phyloP scores from a whole-genome alignment of 2,797 vertebrate species.

The Cetoscarus ocellatus region DNA sequence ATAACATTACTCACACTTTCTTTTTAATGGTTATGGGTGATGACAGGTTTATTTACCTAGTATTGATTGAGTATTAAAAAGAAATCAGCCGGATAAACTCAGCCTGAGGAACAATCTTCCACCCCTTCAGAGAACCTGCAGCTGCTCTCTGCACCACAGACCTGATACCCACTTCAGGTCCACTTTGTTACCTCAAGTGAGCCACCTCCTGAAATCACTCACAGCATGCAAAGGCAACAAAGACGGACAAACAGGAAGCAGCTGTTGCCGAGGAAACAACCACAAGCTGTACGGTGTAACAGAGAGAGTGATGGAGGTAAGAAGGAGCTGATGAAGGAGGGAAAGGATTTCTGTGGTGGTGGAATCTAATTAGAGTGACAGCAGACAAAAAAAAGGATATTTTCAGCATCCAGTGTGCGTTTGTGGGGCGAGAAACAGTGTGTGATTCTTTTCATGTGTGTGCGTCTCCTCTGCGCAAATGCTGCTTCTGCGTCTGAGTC shows the following conservation, averaged over 20 bases:
- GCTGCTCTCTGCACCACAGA: background rate
- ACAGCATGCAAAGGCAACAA: slow-evolving; percentile 54
- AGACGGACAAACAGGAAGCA: slow-evolving; percentile 86
- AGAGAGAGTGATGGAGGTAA: slow-evolving; percentile 76
- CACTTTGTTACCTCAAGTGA: slow-evolving; percentile 44
- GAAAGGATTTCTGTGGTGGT: slow-evolving; percentile 62
- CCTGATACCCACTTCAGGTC: slow-evolving; percentile 36
- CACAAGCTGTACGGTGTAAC: slow-evolving; percentile 68
- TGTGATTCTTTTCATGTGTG: slow-evolving; percentile 1
- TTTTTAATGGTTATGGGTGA: too few species aligned
- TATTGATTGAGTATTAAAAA: too few species aligned
- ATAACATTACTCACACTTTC: too few species aligned
- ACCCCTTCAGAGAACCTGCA: background rate
- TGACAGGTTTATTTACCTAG: too few species aligned
- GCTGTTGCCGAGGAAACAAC: slow-evolving; percentile 86
- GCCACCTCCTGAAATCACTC: background rate
- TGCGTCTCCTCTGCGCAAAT: slow-evolving; percentile 63
- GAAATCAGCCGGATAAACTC: too few species aligned
- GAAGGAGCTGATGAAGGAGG: slow-evolving; percentile 61
- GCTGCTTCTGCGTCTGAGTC: slow-evolving; percentile 79
- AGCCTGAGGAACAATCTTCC: too few species aligned
- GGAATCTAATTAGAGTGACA: slow-evolving; percentile 80
- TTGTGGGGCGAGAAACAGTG: slow-evolving; percentile 43
- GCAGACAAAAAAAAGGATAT: slow-evolving; percentile 58
- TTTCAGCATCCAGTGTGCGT: slow-evolving; percentile 46